Percentiles rank a stretch among this genome's conserved stretches.
Evolutionary conservation across 2,113 vertebrate genomes (phyloP).

Genomic region (Notarius lentiginosus): DNA sequence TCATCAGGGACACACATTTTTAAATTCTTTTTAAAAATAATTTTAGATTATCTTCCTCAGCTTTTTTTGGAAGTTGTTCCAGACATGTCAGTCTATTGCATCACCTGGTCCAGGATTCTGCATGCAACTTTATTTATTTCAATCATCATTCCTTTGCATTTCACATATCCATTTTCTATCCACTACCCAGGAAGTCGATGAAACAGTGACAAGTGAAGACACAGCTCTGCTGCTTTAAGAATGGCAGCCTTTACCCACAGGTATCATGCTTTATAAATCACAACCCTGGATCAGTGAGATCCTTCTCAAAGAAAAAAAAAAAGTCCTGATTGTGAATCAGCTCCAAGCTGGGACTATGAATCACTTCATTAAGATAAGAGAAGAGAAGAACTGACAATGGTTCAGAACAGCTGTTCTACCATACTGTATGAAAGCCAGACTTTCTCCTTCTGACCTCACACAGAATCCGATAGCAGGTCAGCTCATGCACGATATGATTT

Average conservation of each 20-base stretch:
- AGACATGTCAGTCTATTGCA: conserved; percentile 14
- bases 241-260: not conserved
- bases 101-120: conserved; percentile 3
- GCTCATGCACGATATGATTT: not conserved
- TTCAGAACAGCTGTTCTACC: conserved; percentile 6
- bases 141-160: not conserved
- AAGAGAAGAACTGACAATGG: not conserved
- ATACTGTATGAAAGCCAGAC: not conserved
- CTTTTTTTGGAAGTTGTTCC: not conserved
- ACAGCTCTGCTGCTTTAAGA: conserved; percentile 8
- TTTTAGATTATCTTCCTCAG: conserved; percentile 3
- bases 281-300: not conserved
- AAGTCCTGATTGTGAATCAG: not conserved
- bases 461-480: conserved; percentile 13
- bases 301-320: not conserved
- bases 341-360: not conserved
- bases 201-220: conserved; percentile 20
- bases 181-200: conserved; percentile 6
- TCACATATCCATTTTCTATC: not conserved
- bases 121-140: not conserved
- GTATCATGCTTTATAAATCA: conserved; percentile 5
- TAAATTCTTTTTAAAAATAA: not conserved
- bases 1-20: not conserved
- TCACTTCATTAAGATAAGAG: conserved; percentile 16
- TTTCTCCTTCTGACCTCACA: conserved; percentile 20